Base-by-base conservation (phyloP, 2,888 invertebrate genomes). In the Colletes collaris region DNA sequence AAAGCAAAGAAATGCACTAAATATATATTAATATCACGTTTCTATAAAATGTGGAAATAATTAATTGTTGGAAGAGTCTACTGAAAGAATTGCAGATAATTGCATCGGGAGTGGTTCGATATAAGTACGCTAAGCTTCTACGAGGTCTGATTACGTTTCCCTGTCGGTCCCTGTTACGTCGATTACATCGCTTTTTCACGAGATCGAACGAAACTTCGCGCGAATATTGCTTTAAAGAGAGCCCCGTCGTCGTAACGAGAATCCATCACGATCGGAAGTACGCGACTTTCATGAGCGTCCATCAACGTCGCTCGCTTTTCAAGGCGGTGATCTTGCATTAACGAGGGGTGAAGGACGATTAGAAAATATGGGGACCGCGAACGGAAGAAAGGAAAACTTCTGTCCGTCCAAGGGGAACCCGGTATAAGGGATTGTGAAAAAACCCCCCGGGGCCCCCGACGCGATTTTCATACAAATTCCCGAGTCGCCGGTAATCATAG, bases 381-480 rank as follows among this genome's bases (percentile, higher is more conserved):
- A 50, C 8, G 66, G 35, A 69, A 65, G 73, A 68, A 55, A 59
- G 50, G 46, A 40, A 64, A 44, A 49, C 27, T 7, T 46, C 44
- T 46, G 44, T 46, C 8, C 44, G 44, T 8, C 44, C 8, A 10
- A 46, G 10, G 44, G 52, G 11, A 46, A 60, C 49, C 50, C 37
- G 78, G 76, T 63, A 74, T 73, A 66, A 76, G 0, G 27, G 73
- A 82, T 83, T 76, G 60, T 82, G 84, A 85, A 85, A 87, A 84
- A 87, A 86, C 27, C 66, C 80, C 27, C 66, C 80, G 71, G 81
- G 27, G 27, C 27, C 85, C 80, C 77, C 77, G 84, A 87, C 16
- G 88, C 83, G 87, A 89, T 90, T 90, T 88, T 90, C 89, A 89
- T 89, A 87, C 83, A 87, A 90, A 90, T 90, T 90, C 89, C 87